Evolutionary conservation across 1,140 invertebrate genomes (phyloP).

Genomic region (Andricus grossulariae): DNA sequence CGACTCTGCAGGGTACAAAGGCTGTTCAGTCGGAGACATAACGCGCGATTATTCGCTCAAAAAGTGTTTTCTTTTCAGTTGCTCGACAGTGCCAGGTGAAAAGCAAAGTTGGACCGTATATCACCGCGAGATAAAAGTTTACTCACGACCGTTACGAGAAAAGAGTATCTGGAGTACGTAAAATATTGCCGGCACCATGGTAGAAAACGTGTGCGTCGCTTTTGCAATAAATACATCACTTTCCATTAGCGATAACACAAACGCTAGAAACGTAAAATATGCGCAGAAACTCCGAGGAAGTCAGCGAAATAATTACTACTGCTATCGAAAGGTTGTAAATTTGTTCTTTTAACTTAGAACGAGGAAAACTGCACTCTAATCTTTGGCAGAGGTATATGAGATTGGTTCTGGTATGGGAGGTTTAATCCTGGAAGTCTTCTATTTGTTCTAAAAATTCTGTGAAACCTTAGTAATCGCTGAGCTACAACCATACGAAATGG

Average conservation of each 20-base stretch:
- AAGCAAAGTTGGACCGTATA: constrained; percentile 56
- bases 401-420: not conserved
- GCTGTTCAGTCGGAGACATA: constrained; percentile 34
- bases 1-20: not conserved
- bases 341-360: not conserved
- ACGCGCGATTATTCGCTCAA: constrained; percentile 55
- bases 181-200: constrained; percentile 46
- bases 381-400: not conserved
- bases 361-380: not conserved
- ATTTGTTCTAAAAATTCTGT: too few species aligned
- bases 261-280: constrained; percentile 29
- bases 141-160: constrained; percentile 48
- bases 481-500: too few species aligned
- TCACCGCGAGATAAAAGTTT: constrained; percentile 58
- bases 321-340: constrained; percentile 21
- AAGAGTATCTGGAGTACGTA: constrained; percentile 53
- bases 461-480: too few species aligned
- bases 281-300: not conserved
- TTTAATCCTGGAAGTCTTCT: not conserved
- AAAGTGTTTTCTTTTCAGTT: constrained; percentile 58
- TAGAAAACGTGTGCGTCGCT: constrained; percentile 29
- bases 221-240: constrained; percentile 31
- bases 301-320: constrained; percentile 5
- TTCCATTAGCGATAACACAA: constrained; percentile 31
- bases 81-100: constrained; percentile 55